Conservation (phyloP, 2,888 invertebrate species). For the Pristionchus entomophagus region DNA sequence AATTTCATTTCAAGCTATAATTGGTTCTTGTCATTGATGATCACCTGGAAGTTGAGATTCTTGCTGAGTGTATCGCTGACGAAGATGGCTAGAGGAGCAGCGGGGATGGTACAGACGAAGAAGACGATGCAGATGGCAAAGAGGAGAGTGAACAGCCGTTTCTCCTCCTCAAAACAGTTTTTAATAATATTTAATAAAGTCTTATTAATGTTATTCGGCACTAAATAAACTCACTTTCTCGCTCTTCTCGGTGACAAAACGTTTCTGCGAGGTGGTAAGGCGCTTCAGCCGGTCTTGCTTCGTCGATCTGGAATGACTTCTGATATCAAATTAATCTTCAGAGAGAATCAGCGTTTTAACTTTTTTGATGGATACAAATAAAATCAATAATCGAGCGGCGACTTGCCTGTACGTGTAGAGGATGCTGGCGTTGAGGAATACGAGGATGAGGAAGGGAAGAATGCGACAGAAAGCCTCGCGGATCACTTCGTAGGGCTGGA, state of each 20-base stretch:
- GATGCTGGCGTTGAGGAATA: conserved; percentile 78
- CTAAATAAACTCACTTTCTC: conserved; percentile 52
- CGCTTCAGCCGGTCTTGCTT: conserved; percentile 76
- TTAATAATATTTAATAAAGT: conserved; percentile 11
- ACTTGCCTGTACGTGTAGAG: conserved; percentile 77
- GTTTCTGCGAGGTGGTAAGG: conserved; percentile 66
- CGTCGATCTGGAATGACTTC: conserved; percentile 72
- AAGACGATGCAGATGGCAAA: conserved; percentile 79
- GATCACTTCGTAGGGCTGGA: conserved; percentile 49
- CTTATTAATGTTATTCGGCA: background rate
- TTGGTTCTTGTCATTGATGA: too few relatives aligned
- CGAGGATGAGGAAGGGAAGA: conserved; percentile 78
- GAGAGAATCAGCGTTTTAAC: background rate
- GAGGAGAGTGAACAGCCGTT: conserved; percentile 78
- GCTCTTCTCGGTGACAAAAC: conserved; percentile 64
- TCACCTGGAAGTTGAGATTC: conserved; percentile 72
- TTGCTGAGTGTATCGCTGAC: conserved; percentile 76
- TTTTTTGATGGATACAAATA: too few relatives aligned
- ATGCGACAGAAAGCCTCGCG: conserved; percentile 77
- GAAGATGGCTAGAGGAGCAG: conserved; percentile 78
- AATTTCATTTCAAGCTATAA: background rate
- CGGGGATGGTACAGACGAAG: conserved; percentile 79
- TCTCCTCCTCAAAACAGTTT: conserved; percentile 77
- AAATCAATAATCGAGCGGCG: too few relatives aligned
- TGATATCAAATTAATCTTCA: background rate